Base-by-base conservation (phyloP, 2,888 invertebrate species). In the Augochlorella aurata region DNA sequence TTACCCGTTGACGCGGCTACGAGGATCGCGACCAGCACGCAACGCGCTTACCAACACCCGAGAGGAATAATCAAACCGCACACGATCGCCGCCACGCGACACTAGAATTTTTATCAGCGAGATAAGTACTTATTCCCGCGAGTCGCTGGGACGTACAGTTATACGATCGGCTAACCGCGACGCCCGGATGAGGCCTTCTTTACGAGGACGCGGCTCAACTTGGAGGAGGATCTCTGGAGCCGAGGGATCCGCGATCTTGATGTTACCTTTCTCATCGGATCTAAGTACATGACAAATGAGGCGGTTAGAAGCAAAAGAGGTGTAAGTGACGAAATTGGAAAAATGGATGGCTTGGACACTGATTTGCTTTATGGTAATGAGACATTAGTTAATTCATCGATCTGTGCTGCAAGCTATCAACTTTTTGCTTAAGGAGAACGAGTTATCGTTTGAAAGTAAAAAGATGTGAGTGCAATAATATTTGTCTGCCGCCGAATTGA, bases 11-110 rank as follows among this genome's bases (percentile, higher is more conserved):
- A 45, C 24, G 58, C 81, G 49, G 69, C 24, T 24, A 16, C 71
- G 71, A 71, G 74, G 58, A 38, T 47, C 50, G 79, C 75, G 71
- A 75, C 81, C 68, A 12, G 44, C 65, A 65, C 44, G 54, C 71
- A 78, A 75, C 18, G 61, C 61, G 47, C 67, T 44, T 16, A 66
- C 69, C 65, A 44, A 74, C 58, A 72, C 77, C 61, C 79, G 78
- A 70, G 66, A 67, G n/a, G 71, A 79, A 79, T 79, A 75, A 61
- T 61, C 75, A 79, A 79, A 67, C 70, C 66, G 49, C 75, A 49
- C 73, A 63, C 63, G 74, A 66, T 80, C 72, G 63, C 66, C 72
- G 76, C 68, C 72, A 63, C 76, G 75, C 72, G 76, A 79, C 79
- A 69, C 47, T 44, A 21, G 71, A 76, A 80, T 75, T 75, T 75